Conservation (phyloP, 2,797 vertebrate species). For the Sebastiscus tertius region DNA sequence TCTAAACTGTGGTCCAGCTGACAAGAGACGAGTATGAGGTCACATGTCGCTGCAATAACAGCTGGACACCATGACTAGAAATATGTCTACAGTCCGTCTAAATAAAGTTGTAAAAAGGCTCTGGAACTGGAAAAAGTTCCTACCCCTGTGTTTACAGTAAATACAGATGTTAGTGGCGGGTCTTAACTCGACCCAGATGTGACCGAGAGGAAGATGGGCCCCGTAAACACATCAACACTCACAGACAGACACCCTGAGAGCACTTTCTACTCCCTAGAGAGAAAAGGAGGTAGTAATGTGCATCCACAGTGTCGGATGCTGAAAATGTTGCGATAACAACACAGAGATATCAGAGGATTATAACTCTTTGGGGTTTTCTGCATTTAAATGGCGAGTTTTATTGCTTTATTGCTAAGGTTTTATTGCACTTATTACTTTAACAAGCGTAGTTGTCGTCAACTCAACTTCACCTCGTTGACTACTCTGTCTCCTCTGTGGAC, state of each 20-base stretch:
- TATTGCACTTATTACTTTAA: no score
- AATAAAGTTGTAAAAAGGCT: conserved; percentile 20
- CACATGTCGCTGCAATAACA: conserved; percentile 54
- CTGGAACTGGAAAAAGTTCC: conserved; percentile 9
- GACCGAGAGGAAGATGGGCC: conserved; percentile 38
- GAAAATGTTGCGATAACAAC: neutral
- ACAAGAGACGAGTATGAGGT: conserved; percentile 52
- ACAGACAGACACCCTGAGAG: conserved; percentile 46
- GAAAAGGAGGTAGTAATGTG: neutral
- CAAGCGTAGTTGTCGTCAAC: no score
- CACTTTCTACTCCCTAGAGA: conserved; percentile 23
- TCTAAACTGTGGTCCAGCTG: conserved; percentile 17
- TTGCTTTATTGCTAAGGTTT: no score
- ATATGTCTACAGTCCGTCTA: conserved; percentile 12
- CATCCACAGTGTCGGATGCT: neutral
- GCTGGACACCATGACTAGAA: conserved; percentile 28
- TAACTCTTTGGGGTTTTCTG: neutral
- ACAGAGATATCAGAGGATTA: neutral
- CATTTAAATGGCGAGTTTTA: no score
- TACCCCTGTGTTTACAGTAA: conserved; percentile 45
- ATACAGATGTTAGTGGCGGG: conserved; percentile 58
- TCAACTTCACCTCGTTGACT: no score
- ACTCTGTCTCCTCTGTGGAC: no score
- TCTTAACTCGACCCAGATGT: conserved; percentile 71
- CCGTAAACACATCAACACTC: conserved; percentile 42